These are phyloP conservation scores for Actinemys pallida DNA, from an alignment of 2,113 vertebrate genomes.

Conservation along the genomic window DNA sequence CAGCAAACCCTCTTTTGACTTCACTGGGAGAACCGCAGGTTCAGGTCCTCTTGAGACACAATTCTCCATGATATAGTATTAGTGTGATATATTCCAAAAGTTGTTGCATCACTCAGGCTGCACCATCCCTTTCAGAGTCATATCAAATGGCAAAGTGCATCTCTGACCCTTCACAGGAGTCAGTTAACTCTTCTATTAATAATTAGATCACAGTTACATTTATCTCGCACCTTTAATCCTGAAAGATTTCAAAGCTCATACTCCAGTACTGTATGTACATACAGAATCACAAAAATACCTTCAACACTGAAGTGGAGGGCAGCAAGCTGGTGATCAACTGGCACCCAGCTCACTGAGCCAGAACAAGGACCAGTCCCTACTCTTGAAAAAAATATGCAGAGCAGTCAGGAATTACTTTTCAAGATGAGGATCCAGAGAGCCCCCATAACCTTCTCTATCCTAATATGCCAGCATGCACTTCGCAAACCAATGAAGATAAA, in stretches of 20 bases:
- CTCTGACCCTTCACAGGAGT: not conserved
- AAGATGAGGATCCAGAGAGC: fast-evolving
- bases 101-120: not conserved
- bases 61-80: not conserved
- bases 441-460: not conserved
- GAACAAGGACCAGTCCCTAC: not conserved
- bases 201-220: not conserved
- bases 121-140: not conserved
- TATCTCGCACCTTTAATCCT: not conserved
- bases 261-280: not conserved
- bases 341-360: not conserved
- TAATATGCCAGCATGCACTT: not conserved
- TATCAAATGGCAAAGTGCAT: not conserved
- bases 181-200: not conserved
- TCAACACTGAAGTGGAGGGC: not conserved
- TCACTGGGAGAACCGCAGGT: not conserved
- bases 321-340: not conserved
- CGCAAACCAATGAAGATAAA: not conserved
- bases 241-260: not conserved
- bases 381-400: not conserved
- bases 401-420: not conserved
- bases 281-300: not conserved
- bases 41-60: not conserved
- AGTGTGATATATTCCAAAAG: not conserved
- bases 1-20: not conserved